phyloP scores from a whole-genome alignment of 64 coral and sea anemone species.

The Porites australiensis region DNA sequence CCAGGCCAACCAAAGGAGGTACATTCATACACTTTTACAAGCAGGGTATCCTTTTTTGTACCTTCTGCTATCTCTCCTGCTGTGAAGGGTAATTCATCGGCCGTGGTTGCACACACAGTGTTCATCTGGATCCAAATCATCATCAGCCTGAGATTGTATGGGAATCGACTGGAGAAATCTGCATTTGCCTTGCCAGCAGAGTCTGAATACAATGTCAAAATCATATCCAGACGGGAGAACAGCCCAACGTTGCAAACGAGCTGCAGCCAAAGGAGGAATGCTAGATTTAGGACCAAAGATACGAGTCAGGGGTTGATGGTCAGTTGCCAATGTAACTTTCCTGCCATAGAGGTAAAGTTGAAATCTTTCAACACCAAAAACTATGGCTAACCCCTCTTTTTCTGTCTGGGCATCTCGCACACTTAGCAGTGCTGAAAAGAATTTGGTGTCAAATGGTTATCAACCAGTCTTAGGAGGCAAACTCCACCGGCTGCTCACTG shows the following conservation, averaged over 20 bases:
- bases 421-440: no score
- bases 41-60: no score
- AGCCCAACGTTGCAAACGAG: not conserved
- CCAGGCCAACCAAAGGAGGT: no score
- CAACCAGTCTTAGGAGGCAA: no score
- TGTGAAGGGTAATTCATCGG: no score
- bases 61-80: no score
- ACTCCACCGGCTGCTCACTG: constrained; percentile 58
- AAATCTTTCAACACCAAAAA: constrained; percentile 22
- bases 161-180: not conserved
- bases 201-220: not conserved
- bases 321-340: not conserved
- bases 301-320: not conserved
- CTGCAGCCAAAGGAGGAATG: not conserved
- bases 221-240: not conserved
- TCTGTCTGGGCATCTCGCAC: no score
- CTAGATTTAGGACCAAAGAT: constrained; percentile 7
- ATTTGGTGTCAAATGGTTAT: no score
- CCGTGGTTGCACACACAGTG: not conserved
- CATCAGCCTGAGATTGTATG: not conserved
- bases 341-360: constrained; percentile 8
- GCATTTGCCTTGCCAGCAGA: not conserved
- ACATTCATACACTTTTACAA: no score
- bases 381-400: constrained; percentile 2
- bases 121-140: not conserved